Base-by-base conservation (phyloP, 2,888 invertebrate genomes). In the Drosophila limbata region DNA sequence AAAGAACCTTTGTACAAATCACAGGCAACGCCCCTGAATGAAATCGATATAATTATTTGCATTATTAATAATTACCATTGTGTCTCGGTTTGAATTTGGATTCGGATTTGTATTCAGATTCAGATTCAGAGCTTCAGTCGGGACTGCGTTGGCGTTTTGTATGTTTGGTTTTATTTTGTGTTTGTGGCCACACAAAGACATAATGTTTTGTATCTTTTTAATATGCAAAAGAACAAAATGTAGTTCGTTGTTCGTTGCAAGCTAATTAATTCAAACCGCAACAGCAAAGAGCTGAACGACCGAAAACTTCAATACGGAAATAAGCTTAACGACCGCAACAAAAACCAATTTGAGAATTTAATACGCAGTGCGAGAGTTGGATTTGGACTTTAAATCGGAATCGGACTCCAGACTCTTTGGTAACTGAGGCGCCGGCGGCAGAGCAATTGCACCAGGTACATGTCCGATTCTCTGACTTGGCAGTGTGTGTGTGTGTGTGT, bases 241-340 rank as follows among this genome's bases (percentile, higher is more conserved):
- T 65, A 81, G 74, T 73, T 78, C 59, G 64, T 56, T n/a, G 40
- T 44, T 68, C 64, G 73, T 48, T 81, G 85, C 76, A 73, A 68
- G 88, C 84, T 85, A 85, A 85, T 85, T 85, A 85, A 85, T 89
- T 88, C 82, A 83, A 88, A 89, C 85, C 85, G 90, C 85, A 85
- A 70, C 79, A 78, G 73, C 52, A 60, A 71, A 71, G 57, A 61
- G 48, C 65, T 52, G 47, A 21, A 21, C 21, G 25, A 61, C 31
- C 35, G 39, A 51, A 86, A 48, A 57, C 40, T 42, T 86, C 81
- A 85, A 85, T 88, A 85, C 90, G 85, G 85, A 85, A 85, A 89
- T 89, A 85, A 86, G 85, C 90, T 85, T 85, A 89, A 72, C 77
- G 77, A 77, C 77, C 84, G 84, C 80, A 88, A 71, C 88, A 84